A percentile compares a stretch with the other conserved stretches of the same genome.
Conservation (phyloP, 2,113 vertebrate genomes). For the Colius striatus region DNA sequence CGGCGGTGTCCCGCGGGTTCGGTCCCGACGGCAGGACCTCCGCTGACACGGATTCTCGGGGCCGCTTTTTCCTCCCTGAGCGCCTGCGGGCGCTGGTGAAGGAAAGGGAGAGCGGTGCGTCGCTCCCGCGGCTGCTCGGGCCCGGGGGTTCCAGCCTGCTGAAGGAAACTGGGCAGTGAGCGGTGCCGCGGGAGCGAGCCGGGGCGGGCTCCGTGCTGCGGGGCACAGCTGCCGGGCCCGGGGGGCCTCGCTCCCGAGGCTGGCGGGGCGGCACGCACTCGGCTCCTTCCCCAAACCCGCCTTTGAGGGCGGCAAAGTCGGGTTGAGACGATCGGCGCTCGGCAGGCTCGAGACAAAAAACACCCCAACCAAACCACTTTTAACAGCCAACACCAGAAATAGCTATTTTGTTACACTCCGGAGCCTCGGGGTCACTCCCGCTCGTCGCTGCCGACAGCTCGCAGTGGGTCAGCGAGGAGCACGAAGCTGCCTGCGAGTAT, state of each 20-base stretch:
- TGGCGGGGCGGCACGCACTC: background rate
- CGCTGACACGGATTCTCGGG: background rate
- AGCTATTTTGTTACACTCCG: background rate
- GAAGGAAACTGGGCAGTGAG: background rate
- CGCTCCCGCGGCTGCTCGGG: background rate
- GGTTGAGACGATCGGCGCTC: background rate
- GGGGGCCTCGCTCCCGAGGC: background rate
- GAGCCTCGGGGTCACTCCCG: background rate
- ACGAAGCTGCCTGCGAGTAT: background rate
- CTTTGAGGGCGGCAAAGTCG: rapidly evolving
- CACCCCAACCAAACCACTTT: background rate
- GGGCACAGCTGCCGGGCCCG: background rate
- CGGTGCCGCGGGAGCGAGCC: background rate
- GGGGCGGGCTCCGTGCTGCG: background rate
- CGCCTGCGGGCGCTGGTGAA: background rate
- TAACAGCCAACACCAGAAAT: background rate
- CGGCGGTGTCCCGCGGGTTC: background rate
- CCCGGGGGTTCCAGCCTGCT: background rate
- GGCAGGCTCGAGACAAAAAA: rapidly evolving
- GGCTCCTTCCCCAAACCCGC: background rate
- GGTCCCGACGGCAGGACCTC: background rate
- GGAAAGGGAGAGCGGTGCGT: background rate
- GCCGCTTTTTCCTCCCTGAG: background rate
- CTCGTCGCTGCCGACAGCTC: background rate
- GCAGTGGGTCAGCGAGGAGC: background rate